Evolutionary conservation across 1,140 invertebrate species (phyloP).

Genomic region (Drosophila tropicalis): DNA sequence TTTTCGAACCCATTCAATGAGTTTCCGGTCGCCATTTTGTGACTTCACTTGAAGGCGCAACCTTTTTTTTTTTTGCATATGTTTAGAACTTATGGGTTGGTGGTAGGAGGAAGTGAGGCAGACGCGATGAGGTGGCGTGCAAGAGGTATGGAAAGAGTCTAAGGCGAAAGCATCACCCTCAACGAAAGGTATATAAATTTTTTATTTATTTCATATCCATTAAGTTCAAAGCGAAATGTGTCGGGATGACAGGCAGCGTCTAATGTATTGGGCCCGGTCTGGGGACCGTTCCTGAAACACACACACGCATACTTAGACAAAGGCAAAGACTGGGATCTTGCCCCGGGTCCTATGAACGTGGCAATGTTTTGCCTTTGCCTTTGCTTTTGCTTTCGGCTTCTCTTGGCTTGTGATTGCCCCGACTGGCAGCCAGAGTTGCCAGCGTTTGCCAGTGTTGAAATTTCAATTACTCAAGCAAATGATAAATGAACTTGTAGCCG

Average conservation of each 20-base stretch:
- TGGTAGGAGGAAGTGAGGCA: background rate
- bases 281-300: background rate
- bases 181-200: constrained; percentile 69
- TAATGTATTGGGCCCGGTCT: constrained; percentile 72
- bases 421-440: constrained; percentile 30
- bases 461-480: constrained; percentile 81
- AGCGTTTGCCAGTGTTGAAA: constrained; percentile 57
- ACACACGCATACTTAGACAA: too few species aligned
- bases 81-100: constrained; percentile 23
- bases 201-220: constrained; percentile 81
- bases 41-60: constrained; percentile 56
- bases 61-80: constrained; percentile 62
- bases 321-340: background rate
- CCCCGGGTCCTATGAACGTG: constrained; percentile 16
- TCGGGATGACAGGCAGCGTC: constrained; percentile 55
- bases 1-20: constrained; percentile 72
- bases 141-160: too few species aligned
- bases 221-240: constrained; percentile 78
- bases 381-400: background rate
- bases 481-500: constrained; percentile 79
- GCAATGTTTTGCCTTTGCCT: background rate
- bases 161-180: constrained; percentile 20
- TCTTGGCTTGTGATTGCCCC: constrained; percentile 53
- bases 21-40: constrained; percentile 68
- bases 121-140: too few species aligned